Evolutionary conservation across 1,140 invertebrate genomes (phyloP).

Genomic region (Armadillidium nasatum): DNA sequence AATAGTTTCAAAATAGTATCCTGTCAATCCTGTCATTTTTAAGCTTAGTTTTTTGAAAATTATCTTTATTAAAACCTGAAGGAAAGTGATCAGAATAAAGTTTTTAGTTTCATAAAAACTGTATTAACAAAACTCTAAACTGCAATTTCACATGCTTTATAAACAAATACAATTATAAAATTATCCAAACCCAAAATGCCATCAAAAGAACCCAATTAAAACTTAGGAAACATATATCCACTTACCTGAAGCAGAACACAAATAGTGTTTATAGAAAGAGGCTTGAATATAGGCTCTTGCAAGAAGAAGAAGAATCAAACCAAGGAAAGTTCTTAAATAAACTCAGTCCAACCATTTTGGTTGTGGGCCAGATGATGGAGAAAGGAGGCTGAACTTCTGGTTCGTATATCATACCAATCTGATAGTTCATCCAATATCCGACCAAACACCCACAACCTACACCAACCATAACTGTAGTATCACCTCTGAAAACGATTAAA

Average conservation of each 20-base stretch:
- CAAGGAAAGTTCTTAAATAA: conserved; percentile 66
- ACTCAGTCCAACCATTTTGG: conserved; percentile 60
- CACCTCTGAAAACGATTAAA: conserved; percentile 62
- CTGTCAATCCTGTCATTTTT: too few species aligned
- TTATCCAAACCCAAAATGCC: too few species aligned
- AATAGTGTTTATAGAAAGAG: conserved; percentile 61
- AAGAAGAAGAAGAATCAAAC: conserved; percentile 65
- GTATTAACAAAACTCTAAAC: too few species aligned
- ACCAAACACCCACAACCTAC: conserved; percentile 70
- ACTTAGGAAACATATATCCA: conserved; percentile 44
- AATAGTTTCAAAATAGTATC: too few species aligned
- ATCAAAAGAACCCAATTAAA: too few species aligned
- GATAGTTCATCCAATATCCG: conserved; percentile 80
- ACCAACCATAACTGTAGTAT: conserved; percentile 76
- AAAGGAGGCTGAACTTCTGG: conserved; percentile 60
- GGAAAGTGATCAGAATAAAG: too few species aligned
- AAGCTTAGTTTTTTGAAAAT: too few species aligned
- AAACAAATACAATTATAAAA: too few species aligned
- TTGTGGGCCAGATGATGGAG: conserved; percentile 69
- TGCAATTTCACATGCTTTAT: too few species aligned
- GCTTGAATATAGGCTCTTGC: conserved; percentile 66
- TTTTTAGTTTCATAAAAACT: too few species aligned
- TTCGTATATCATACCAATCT: conserved; percentile 62
- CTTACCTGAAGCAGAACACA: conserved; percentile 64
- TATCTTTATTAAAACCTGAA: too few species aligned